A percentile compares a stretch with the other conserved stretches of the same genome.
Conservation (phyloP, 2,797 vertebrate genomes). For the Chloroceryle inda region DNA sequence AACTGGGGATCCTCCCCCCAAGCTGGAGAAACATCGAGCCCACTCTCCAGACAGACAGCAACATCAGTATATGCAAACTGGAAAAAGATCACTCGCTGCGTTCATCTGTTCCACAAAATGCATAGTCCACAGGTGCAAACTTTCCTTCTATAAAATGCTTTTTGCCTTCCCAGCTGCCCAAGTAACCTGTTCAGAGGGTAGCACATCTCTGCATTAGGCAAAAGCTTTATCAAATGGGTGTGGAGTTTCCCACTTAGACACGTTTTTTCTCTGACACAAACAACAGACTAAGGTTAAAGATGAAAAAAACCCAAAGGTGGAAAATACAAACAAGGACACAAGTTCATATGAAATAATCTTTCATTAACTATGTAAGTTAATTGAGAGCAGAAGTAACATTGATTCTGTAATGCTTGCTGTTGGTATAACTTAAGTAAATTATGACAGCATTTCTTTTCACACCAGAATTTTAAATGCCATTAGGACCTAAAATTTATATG, state of each 20-base stretch:
- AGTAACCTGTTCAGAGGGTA: background rate
- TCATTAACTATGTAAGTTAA: background rate
- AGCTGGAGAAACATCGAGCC: rapidly evolving
- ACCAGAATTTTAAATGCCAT: background rate
- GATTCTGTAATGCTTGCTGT: background rate
- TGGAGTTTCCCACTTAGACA: background rate
- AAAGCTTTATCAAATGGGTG: background rate
- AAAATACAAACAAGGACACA: background rate
- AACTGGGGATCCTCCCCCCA: too few species aligned
- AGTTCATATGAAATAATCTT: background rate
- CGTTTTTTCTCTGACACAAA: rapidly evolving
- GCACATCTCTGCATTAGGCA: background rate
- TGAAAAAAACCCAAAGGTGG: background rate
- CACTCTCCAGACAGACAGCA: background rate
- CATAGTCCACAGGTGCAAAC: background rate
- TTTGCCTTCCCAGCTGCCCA: background rate
- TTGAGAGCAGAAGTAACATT: background rate
- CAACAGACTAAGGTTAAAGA: background rate
- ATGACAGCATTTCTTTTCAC: background rate
- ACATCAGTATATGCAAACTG: rapidly evolving
- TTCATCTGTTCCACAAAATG: too few species aligned
- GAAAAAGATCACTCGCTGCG: rapidly evolving
- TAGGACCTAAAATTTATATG: background rate
- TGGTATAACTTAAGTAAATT: background rate
- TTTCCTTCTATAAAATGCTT: background rate